These are phyloP conservation scores for Eilema griseolum DNA, from an alignment of 2,888 invertebrate species.

Conservation along the genomic window DNA sequence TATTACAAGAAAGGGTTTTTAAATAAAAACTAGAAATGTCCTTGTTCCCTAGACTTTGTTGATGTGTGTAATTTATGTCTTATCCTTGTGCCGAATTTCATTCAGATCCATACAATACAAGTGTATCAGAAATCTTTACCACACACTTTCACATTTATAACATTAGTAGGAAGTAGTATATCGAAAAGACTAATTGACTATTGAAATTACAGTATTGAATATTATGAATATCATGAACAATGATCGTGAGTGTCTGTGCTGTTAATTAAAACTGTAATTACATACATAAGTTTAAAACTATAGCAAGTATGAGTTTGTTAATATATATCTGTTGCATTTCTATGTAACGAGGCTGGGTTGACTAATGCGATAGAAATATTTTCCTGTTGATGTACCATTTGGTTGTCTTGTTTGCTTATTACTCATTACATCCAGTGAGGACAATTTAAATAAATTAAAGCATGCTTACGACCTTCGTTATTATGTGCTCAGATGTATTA, in stretches of 20 bases:
- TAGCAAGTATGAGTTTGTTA: not conserved
- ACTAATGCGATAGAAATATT: slow-evolving; percentile 31
- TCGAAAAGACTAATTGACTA: not conserved
- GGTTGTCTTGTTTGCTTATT: slow-evolving; percentile 33
- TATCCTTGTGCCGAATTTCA: no score
- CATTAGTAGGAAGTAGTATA: not conserved
- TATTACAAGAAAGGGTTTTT: no score
- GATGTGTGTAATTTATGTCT: no score
- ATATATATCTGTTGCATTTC: slow-evolving; percentile 15
- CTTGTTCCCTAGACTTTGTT: no score
- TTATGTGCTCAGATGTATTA: slow-evolving; percentile 56
- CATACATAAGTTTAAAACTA: not conserved
- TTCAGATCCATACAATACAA: no score
- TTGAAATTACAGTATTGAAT: not conserved
- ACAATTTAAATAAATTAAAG: slow-evolving; percentile 56
- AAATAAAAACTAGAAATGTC: no score
- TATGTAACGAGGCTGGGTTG: slow-evolving; percentile 21
- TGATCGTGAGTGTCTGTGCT: not conserved
- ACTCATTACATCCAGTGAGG: slow-evolving; percentile 39
- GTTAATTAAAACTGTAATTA: not conserved
- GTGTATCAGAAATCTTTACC: no score
- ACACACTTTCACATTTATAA: slow-evolving; percentile 2
- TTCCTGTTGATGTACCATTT: slow-evolving; percentile 44
- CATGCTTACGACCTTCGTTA: slow-evolving; percentile 49
- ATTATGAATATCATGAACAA: not conserved